Percentiles rank a stretch among this genome's conserved stretches.
Evolutionary conservation across 53 echinoderm and acorn worm species (phyloP).

Genomic region (Stichopus horrens): DNA sequence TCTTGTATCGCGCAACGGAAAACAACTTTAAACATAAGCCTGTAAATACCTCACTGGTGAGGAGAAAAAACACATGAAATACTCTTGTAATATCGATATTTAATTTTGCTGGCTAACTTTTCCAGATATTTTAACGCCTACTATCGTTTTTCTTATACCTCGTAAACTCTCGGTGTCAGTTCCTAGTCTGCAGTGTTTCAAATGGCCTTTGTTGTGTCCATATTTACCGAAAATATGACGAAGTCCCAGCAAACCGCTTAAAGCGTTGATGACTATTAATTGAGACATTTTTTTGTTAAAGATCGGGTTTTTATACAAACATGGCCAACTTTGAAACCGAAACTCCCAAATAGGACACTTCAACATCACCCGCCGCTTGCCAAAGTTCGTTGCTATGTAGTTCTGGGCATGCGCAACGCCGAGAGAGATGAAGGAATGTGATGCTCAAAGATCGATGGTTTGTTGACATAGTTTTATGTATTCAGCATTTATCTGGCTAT

Average conservation of each 20-base stretch:
- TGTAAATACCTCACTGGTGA: no score
- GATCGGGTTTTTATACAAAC: not conserved
- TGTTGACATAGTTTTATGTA: not conserved
- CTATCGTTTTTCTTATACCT: no score
- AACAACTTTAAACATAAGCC: no score
- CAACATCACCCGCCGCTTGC: slow-evolving; percentile 2
- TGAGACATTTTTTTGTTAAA: slow-evolving; percentile 1
- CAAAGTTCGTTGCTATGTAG: slow-evolving; percentile 38
- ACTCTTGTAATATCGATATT: no score
- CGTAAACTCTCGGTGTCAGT: no score
- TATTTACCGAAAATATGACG: no score
- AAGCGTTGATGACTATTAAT: slow-evolving; percentile 21
- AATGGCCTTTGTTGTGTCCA: no score
- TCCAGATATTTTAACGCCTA: no score
- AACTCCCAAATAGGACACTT: slow-evolving; percentile 24
- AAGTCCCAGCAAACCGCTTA: not conserved
- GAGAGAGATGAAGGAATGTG: slow-evolving; percentile 1
- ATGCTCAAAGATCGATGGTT: not conserved
- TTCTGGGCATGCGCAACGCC: slow-evolving; percentile 9
- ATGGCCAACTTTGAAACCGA: slow-evolving; percentile 32
- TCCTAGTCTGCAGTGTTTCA: no score
- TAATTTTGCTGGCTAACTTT: no score
- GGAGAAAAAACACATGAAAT: no score
- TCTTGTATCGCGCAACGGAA: no score
- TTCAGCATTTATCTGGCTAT: not conserved